Evolutionary conservation across 2,113 vertebrate species (phyloP).

Genomic region (Serilophus lunatus): DNA sequence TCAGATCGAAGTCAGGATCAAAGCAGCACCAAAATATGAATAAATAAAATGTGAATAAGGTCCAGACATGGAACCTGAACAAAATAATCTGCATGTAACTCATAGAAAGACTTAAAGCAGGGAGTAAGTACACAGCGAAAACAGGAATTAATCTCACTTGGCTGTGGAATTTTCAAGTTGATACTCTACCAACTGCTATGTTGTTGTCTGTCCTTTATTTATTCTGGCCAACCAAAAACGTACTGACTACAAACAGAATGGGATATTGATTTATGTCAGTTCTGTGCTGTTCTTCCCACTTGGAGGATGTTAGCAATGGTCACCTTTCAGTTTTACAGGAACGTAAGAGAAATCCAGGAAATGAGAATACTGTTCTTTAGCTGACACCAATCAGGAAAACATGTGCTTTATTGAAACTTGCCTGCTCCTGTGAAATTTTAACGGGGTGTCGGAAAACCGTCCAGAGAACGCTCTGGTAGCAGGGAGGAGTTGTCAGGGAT

Average conservation of each 20-base stretch:
- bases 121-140: background rate
- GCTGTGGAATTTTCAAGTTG: background rate
- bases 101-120: background rate
- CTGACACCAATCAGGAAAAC: background rate
- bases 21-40: background rate
- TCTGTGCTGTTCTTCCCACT: background rate
- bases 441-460: slow-evolving; percentile 86
- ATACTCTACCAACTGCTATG: background rate
- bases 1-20: background rate
- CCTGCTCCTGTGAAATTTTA: slow-evolving; percentile 87
- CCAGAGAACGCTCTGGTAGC: slow-evolving; percentile 92
- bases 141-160: background rate
- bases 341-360: background rate
- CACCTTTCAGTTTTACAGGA: background rate
- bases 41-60: background rate
- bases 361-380: background rate
- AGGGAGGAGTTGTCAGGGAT: slow-evolving; percentile 95
- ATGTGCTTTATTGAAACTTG: slow-evolving; percentile 26
- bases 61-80: background rate
- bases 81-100: background rate
- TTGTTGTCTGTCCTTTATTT: background rate
- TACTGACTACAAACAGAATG: background rate
- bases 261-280: background rate
- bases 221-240: background rate
- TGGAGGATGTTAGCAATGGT: background rate